Evolutionary conservation across 2,797 vertebrate species (phyloP), one percentile per base, ranked within the genome.

Genomic region (Clamator glandarius): DNA sequence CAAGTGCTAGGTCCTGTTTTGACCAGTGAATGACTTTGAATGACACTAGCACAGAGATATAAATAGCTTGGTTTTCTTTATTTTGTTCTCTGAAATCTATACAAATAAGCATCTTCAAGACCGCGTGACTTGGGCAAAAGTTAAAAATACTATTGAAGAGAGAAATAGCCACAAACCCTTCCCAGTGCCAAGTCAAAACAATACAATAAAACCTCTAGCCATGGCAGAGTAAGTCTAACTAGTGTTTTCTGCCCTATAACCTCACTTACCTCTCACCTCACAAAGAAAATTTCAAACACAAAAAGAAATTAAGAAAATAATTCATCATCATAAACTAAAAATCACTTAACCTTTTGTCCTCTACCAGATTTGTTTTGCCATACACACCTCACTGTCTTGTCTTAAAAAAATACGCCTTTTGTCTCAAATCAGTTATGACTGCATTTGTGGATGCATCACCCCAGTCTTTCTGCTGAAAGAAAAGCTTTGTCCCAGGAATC

Each of bases 101-200:
- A 59, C 92, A 95, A 86, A 86, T 57, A 88, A 94, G 59, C 23
- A 84, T 89, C 58, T 87, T 74, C 68, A 87, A 84, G 21, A 59
- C 13, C 8, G 20, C 33, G 31, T 67, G n/a, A 81, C 48, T 84
- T 69, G 48, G 36, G 62, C 89, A 91, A 42, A 90, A 96, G 89
- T 79, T 93, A 92, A 91, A 96, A 93, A 95, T 93, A 81, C 18
- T 90, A 75, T n/a, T 81, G 82, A 86, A 93, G 31, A 91, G 83
- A 87, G 48, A 63, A 91, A 63, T 48, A 88, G 67, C 29, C 48
- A 86, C 42, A 84, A 29, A 75, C 26, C 92, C 28, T 81, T 93
- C 73, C 79, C 76, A 92, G 74, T 6, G 19, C 48, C 41, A 78
- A 86, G 61, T 46, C 59, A 90, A 92, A 39, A 81, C n/a, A 7